A percentile compares a stretch with the other conserved stretches of the same genome.
These are phyloP conservation scores for Elaeidobius kamerunicus DNA, from an alignment of 2,888 invertebrate genomes.

Conservation along the genomic window DNA sequence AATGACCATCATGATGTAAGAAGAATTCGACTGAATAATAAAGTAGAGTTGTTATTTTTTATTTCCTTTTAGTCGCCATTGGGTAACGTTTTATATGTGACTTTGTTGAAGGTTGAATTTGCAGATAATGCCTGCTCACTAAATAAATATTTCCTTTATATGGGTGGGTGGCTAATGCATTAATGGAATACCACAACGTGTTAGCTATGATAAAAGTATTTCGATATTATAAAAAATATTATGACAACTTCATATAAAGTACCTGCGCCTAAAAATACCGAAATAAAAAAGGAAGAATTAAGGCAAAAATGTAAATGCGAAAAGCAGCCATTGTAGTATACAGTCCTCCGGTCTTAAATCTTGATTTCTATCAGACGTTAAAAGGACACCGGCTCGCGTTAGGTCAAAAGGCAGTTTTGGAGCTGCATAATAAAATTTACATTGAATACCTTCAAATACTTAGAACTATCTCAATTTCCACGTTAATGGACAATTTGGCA, in stretches of 20 bases:
- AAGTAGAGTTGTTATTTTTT: conserved; percentile 26
- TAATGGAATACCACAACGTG: too few relatives aligned
- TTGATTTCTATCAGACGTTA: conserved; percentile 24
- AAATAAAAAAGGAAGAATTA: conserved; percentile 12
- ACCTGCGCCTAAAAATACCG: conserved; percentile 15
- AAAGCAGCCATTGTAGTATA: conserved; percentile 25
- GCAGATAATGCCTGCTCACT: neutral
- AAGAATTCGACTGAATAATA: conserved; percentile 31
- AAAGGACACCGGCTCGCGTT: conserved; percentile 20
- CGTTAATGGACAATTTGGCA: conserved; percentile 6
- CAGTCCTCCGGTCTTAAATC: conserved; percentile 22
- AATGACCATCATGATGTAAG: conserved; percentile 33
- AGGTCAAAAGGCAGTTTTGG: conserved; percentile 26
- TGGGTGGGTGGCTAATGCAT: too few relatives aligned
- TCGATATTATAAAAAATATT: too few relatives aligned
- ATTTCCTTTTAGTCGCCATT: conserved; percentile 19
- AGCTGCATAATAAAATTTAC: conserved; percentile 25
- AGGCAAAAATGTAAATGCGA: conserved; percentile 21
- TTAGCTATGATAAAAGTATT: too few relatives aligned
- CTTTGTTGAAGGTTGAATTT: conserved; percentile 21
- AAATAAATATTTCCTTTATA: too few relatives aligned
- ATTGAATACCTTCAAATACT: conserved; percentile 23
- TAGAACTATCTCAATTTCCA: conserved; percentile 8
- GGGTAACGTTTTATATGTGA: conserved; percentile 23
- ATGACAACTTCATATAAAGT: too few relatives aligned